Evolutionary conservation across 1,140 invertebrate genomes (phyloP), one percentile per base, ranked within the genome.

Genomic region (Drosophila insularis): DNA sequence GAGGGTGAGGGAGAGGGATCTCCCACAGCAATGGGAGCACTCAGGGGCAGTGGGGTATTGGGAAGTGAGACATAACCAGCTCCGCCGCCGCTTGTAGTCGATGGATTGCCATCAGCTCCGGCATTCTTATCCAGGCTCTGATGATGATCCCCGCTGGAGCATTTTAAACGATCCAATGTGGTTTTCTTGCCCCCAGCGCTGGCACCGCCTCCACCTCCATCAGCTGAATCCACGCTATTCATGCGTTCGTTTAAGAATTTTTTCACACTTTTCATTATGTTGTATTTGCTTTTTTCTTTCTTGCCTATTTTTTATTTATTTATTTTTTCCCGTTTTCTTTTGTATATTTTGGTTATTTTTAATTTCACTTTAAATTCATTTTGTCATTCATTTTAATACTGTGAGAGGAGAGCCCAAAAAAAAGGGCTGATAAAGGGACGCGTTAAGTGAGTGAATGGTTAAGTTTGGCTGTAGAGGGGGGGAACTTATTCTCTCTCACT

Each of bases 221-320:
- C 82, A 53, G 74, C 66, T 10, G 66, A 82, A 31, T 91, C 89
- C 40, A 91, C 71, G 68, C 90, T 91, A 59, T 86, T 90, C 60
- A 91, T 90, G 58, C 90, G 91, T 50, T 91, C 90, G 55, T 75
- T 90, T 50, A 91, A 76, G 74, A 91, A 91, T 64, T 91, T 91
- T 64, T 90, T 91, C 5, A 91, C 90, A 73, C 90, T 91, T 62
- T 90, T 91, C 90, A 91, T 91, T 46, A 35, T 63, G 21, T 32
- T 71, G 14, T 5, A 1, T 19, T 75, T 32, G 21, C 14, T 23
- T 19, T 46, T 75, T 1, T 56, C 4, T 27, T 56, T 56, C 2
- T 43, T 67, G 14, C 6, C 11, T 55, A 17, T 39, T 37, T 19
- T 43, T 53, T 27, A 11, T 11, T 46, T 39, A 60, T 66, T 67